Evolutionary conservation across 2,888 invertebrate species (phyloP), one percentile per base, ranked within the genome.

Genomic region (Aproaerema taeniolella): DNA sequence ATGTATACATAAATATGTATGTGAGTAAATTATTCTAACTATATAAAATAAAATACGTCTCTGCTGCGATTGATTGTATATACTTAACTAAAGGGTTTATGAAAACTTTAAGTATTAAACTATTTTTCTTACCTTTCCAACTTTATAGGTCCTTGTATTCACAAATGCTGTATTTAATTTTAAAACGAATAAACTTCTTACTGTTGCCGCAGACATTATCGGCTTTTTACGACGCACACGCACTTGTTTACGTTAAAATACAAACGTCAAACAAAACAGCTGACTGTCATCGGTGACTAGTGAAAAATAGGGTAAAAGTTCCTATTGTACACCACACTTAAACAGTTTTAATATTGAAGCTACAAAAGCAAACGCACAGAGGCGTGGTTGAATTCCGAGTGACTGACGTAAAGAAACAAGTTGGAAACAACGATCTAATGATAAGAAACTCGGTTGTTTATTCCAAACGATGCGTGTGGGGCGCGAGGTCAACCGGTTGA

Each of bases 401-500:
- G 28, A 15, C 29, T 33, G 32, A 41, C 47, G 41, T 33, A 37
- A 32, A 8, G 33, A 37, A 38, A 32, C 25, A 16, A 41, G 53
- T 60, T 58, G 52, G 53, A 46, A 49, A 42, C 49, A 41, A 45
- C 52, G 60, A 61, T 65, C 64, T 55, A 54, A 50, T 50, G 61
- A 61, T 63, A 67, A 61, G 52, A 53, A 46, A 20, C 24, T 42
- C 43, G 40, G 41, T 66, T 62, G 59, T 61, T 62, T 63, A 54
- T 56, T 50, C 56, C 52, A 12, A 13, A 8, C 20, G 34, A 11
- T 16, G 20, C 17, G 33, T 7, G 34, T 6, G 41, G 52, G 55
- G 53, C 51, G 14, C 67, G 58, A 70, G 71, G 71, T 64, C 63
- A 61, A 58, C 67, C 35, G 35, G 35, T 35, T 25, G 17, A 32